phyloP scores from a whole-genome alignment of 2,113 vertebrate species.

The Hypanus sabinus region DNA sequence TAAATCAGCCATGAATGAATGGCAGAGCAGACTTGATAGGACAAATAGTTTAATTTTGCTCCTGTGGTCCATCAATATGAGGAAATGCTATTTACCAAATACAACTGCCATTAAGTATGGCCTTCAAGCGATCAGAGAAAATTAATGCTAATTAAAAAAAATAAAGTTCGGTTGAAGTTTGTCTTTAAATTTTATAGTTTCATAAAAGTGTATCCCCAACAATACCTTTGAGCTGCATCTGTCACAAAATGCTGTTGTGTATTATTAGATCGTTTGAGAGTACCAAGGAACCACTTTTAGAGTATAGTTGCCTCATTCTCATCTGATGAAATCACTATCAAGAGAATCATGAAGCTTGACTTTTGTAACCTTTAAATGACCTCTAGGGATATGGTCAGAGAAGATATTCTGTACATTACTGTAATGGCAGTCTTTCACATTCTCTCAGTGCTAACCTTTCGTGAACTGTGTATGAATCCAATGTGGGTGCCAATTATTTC shows the following conservation, averaged over 20 bases:
- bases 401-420: not conserved
- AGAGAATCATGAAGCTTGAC: not conserved
- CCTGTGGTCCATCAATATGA: not conserved
- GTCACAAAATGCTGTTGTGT: not conserved
- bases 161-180: not conserved
- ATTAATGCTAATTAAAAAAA: not conserved
- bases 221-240: not conserved
- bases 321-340: not conserved
- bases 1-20: too few relatives aligned
- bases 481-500: not conserved
- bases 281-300: not conserved
- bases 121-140: not conserved
- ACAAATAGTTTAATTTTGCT: too few relatives aligned
- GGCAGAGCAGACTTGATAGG: too few relatives aligned
- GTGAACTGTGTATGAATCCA: not conserved
- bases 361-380: not conserved
- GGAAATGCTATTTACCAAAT: not conserved
- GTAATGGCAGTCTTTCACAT: not conserved
- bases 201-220: not conserved
- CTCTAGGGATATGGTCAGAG: not conserved
- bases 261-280: not conserved
- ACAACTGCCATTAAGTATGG: not conserved
- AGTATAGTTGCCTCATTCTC: not conserved
- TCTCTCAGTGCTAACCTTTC: conserved; percentile 1
- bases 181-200: not conserved